Percentiles rank a stretch among this genome's conserved stretches.
Evolutionary conservation across 2,797 vertebrate species (phyloP).

Genomic region (Monodelphis domestica): DNA sequence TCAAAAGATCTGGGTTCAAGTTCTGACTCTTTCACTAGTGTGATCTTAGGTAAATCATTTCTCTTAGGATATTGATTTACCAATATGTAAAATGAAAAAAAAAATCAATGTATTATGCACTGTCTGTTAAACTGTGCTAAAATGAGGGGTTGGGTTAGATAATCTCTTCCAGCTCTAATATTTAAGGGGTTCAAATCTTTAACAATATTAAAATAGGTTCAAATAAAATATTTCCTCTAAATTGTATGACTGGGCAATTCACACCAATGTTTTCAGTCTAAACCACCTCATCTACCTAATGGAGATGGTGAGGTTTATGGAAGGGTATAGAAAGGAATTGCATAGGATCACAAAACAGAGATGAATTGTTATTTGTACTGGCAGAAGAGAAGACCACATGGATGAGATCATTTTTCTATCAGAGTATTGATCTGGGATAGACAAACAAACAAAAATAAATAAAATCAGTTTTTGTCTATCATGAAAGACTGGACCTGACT

Average conservation of each 20-base stretch:
- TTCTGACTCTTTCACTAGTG: fast-evolving
- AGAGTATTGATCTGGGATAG: neutral
- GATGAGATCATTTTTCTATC: neutral
- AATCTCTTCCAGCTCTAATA: neutral
- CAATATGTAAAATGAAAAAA: neutral
- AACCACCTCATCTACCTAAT: neutral
- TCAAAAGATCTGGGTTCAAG: neutral
- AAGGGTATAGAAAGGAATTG: too few species aligned
- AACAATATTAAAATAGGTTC: too few species aligned
- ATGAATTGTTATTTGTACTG: neutral
- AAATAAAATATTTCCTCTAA: neutral
- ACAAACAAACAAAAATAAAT: too few species aligned
- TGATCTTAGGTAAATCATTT: neutral
- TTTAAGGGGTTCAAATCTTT: neutral
- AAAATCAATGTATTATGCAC: neutral
- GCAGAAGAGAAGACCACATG: neutral
- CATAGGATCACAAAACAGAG: neutral
- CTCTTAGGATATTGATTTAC: conserved; percentile 29
- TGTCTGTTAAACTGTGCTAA: fast-evolving
- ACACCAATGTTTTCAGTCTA: neutral
- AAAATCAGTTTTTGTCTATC: neutral
- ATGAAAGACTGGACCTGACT: too few species aligned
- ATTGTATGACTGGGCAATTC: neutral
- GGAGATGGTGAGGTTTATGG: too few species aligned
- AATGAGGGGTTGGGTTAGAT: neutral